Conservation (phyloP, 2,888 invertebrate genomes). For the Sinelater perroti region DNA sequence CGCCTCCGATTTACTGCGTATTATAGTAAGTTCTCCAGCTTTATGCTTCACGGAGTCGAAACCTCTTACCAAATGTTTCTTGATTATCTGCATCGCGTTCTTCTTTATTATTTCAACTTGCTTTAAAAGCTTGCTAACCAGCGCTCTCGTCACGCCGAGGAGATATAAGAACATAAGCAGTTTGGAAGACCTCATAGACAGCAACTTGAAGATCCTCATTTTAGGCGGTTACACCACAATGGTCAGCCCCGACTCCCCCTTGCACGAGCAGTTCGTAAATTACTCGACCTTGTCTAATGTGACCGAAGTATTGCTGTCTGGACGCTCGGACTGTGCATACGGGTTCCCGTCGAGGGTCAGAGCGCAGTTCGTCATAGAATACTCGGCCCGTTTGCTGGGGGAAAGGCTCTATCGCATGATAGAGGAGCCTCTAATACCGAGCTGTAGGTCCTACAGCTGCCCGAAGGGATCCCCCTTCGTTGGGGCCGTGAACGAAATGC, state of each 20-base stretch:
- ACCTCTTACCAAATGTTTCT: background rate
- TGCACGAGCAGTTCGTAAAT: background rate
- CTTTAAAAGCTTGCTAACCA: slow-evolving; percentile 12
- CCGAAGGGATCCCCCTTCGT: background rate
- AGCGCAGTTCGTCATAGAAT: background rate
- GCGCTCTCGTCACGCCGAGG: background rate
- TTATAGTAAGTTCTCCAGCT: background rate
- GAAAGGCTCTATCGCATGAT: background rate
- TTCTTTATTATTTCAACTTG: background rate
- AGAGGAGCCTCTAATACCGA: background rate
- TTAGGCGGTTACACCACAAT: background rate
- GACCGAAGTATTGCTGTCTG: background rate
- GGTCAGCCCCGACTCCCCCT: too few relatives aligned
- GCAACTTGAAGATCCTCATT: background rate
- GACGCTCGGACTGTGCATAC: background rate
- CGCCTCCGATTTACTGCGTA: background rate
- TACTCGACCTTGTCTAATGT: background rate
- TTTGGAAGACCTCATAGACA: slow-evolving; percentile 1
- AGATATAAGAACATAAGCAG: background rate
- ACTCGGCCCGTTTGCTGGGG: too few relatives aligned
- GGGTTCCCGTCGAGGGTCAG: background rate
- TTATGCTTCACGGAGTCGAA: background rate
- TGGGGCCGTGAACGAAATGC: background rate
- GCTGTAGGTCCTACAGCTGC: background rate
- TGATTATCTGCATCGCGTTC: background rate